Evolutionary conservation across 1,140 invertebrate species (phyloP), one percentile per base, ranked within the genome.

Genomic region (Neodiprion fabricii): DNA sequence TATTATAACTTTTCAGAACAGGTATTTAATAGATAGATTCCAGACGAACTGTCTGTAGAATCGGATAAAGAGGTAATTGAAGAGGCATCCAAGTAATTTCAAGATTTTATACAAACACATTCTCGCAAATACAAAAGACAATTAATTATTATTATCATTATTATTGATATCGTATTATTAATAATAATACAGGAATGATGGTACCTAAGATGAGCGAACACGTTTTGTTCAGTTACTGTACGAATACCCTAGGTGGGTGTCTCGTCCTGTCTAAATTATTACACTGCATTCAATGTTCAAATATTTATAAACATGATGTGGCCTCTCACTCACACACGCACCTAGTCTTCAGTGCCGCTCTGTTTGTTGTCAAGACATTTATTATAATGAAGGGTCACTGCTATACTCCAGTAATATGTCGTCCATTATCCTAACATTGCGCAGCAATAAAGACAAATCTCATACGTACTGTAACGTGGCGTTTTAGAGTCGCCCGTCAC

Each of bases 121-220:
- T 78, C 74, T 80, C 67, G 67, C 78, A 79, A 76, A 82, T 82
- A 83, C 77, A 78, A 78, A 70, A 80, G 74, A 79, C 67, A 76
- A 78, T 74, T 76, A 78, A 40, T 40, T 40, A 40, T 40, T 40
- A 40, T 40, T 40, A 40, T 40, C 28, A 40, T 40, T 40, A 40
- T 40, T 61, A 61, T 61, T 61, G 9, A 79, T 78, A 78, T 80
- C 75, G 73, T 82, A 81, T 83, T 76, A 81, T 82, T 73, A 76
- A 79, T 79, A 81, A 83, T 80, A 77, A 84, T 85, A 84, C 75
- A 83, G 84, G 83, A 85, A 85, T 84, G 81, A 85, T 79, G 81
- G 73, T 82, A 82, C 72, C 76, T 82, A 81, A 77, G 72, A 67
- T 75, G 71, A 73, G 72, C 23, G 21, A 76, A 81, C 72, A 75